A percentile compares a stretch with the other conserved stretches of the same genome.
These are phyloP conservation scores for Dastarcus helophoroides DNA, from an alignment of 2,888 invertebrate genomes.

Conservation along the genomic window DNA sequence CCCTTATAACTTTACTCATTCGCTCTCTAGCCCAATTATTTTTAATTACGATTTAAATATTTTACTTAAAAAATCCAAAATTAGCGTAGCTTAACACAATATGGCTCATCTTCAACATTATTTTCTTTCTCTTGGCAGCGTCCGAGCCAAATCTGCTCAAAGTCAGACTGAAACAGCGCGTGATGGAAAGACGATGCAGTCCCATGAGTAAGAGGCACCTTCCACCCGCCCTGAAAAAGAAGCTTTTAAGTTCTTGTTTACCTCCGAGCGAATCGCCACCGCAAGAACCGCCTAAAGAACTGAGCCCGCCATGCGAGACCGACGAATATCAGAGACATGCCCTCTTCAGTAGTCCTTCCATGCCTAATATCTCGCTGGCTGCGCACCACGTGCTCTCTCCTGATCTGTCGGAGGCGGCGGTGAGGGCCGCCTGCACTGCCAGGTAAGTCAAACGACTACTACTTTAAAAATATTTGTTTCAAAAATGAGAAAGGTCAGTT, in stretches of 20 bases:
- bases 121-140: conserved; percentile 47
- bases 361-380: conserved; percentile 87
- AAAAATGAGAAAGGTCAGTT: no score
- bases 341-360: conserved; percentile 87
- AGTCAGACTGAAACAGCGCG: conserved; percentile 87
- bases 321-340: conserved; percentile 60
- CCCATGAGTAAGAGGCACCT: conserved; percentile 77
- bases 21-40: no score
- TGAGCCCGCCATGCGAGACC: conserved; percentile 47
- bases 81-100: no score
- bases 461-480: no score
- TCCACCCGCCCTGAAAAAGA: conserved; percentile 64
- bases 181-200: conserved; percentile 88
- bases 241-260: conserved; percentile 47
- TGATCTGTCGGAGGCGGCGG: conserved; percentile 66
- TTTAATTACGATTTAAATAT: no score
- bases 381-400: conserved; percentile 34
- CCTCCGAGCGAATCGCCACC: conserved; percentile 54
- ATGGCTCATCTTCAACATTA: neutral
- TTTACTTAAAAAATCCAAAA: no score
- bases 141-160: conserved; percentile 95
- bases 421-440: conserved; percentile 59
- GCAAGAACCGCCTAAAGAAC: conserved; percentile 34
- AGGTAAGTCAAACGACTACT: no score
- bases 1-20: no score